Base-by-base conservation (phyloP, 2,888 invertebrate genomes). In the Cephonodes hylas region DNA sequence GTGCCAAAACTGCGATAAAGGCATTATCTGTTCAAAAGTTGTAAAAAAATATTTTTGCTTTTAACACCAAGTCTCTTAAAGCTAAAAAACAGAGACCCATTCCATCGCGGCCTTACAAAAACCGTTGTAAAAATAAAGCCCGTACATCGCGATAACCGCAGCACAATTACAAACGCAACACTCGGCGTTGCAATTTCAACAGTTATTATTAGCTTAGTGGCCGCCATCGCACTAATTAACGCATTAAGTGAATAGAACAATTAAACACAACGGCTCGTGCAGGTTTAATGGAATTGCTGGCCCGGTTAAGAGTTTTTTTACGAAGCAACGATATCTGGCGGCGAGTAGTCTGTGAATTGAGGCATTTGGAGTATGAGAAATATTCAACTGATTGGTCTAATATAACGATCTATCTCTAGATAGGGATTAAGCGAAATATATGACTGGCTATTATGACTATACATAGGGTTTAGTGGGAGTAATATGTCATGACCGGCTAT, bases 181-280 rank as follows among this genome's bases (percentile, higher is more conserved):
- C 53, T 53, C 18, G 31, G 31, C 27, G 13, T 8, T 10, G 18
- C 53, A 53, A 53, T 53, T 53, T 53, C 27, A 53, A 53, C 18
- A 20, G 31, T 27, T 53, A 18, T 53, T 53, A 53, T 53, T 53
- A 53, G 53, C 53, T 53, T 53, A 53, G 53, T 10, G 31, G 31
- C 31, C 10, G 27, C 53, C 31, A 53, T 53, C 27, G 18, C 5
- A 18, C 27, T 53, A 53, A 53, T 31, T 53, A 53, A 31, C 53
- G 31, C 18, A 53, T 18, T 53, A 53, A 53, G 18, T 53, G 53
- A 31, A 53, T 53, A 27, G 15, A 53, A 53, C 53, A 53, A 53
- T 53, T 53, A 53, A 15, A 53, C 18, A 31, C 31, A 13, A 23
- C 23, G 45, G 45, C 5, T 53, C 31, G 31, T 53, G 53, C 15